phyloP scores from a whole-genome alignment of 2,888 invertebrate species.

The Ormyrus labotus region DNA sequence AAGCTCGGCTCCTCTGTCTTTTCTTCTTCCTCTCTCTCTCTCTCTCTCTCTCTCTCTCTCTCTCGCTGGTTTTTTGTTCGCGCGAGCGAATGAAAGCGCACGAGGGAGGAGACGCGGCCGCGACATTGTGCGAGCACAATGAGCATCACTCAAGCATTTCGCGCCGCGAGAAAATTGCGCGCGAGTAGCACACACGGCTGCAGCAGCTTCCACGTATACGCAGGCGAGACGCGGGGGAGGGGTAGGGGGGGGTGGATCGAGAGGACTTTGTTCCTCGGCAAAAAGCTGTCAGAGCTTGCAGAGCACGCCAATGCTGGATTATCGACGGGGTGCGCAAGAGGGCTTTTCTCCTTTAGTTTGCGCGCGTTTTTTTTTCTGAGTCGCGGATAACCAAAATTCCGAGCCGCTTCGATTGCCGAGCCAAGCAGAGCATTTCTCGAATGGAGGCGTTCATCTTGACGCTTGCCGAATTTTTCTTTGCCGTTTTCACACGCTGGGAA shows the following conservation, averaged over 20 bases:
- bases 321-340: background rate
- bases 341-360: background rate
- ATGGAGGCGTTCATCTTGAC: too few species aligned
- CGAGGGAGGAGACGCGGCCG: constrained; percentile 1
- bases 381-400: constrained; percentile 43
- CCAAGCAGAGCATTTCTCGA: too few species aligned
- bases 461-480: too few species aligned
- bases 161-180: constrained; percentile 61
- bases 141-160: constrained; percentile 59
- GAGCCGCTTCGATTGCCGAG: background rate
- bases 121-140: constrained; percentile 48
- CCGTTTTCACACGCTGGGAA: too few species aligned
- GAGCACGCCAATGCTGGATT: background rate
- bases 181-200: background rate
- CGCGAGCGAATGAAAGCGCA: constrained; percentile 13
- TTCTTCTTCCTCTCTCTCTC: constrained; percentile 4
- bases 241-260: background rate
- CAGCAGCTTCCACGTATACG: background rate
- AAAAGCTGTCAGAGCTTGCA: constrained; percentile 28
- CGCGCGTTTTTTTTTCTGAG: constrained; percentile 14
- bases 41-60: constrained; percentile 7
- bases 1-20: constrained; percentile 16
- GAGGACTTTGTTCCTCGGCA: constrained; percentile 18
- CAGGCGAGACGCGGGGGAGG: background rate
- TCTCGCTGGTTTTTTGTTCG: background rate